A percentile compares a stretch with the other conserved stretches of the same genome.
These are phyloP conservation scores for Bostrychus sinensis DNA, from an alignment of 2,113 vertebrate species.

Conservation along the genomic window DNA sequence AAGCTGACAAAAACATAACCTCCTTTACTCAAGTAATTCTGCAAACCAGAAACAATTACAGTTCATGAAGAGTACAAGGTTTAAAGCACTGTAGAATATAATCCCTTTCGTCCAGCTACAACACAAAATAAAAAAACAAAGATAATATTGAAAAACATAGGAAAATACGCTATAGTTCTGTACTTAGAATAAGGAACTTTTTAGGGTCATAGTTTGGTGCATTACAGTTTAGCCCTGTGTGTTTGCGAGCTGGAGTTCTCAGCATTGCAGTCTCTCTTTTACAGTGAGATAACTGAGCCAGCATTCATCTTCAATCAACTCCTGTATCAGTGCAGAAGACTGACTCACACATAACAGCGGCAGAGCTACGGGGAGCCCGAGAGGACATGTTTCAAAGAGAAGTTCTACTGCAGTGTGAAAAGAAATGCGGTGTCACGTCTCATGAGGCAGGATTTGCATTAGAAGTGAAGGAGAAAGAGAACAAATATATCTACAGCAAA, in stretches of 20 bases:
- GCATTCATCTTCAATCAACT: conserved; percentile 36
- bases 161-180: too few species aligned
- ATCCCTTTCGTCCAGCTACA: too few species aligned
- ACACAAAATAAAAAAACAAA: too few species aligned
- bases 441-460: neutral
- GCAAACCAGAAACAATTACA: too few species aligned
- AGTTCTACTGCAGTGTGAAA: conserved; percentile 4
- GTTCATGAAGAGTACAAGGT: too few species aligned
- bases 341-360: conserved; percentile 8
- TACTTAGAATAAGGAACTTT: neutral
- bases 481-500: neutral
- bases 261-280: conserved; percentile 3
- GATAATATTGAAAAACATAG: too few species aligned
- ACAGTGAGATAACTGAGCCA: conserved; percentile 19
- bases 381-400: neutral
- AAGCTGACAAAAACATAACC: too few species aligned
- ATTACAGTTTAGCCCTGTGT: too few species aligned
- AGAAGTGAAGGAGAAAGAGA: neutral
- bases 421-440: neutral
- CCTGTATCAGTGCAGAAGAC: conserved; percentile 10
- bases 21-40: too few species aligned
- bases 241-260: neutral
- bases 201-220: too few species aligned
- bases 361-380: neutral
- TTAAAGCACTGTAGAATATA: too few species aligned